Base-by-base conservation (phyloP, 1,140 invertebrate genomes). In the Atopsyche davidsoni region DNA sequence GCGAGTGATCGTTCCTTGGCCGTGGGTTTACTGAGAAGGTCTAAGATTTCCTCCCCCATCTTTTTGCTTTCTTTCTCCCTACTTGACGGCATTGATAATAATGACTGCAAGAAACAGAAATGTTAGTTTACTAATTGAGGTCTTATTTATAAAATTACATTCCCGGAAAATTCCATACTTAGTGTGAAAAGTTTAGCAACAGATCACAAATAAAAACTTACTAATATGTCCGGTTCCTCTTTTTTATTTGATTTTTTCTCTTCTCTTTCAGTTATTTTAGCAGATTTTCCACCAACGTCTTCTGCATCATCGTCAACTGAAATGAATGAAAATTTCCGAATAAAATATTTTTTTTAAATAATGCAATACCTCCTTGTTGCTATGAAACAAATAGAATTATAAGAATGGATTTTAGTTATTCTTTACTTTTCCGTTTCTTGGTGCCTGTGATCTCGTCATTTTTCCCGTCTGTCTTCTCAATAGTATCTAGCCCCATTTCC, bases 1-100 rank as follows among this genome's bases (percentile, higher is more conserved):
- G 92, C 89, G 14, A 98, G 70, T 0, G 87, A 92, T 62, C 87
- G 83, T 68, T 98, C 94, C 73, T 97, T 98, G 1, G 92, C 93
- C 2, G 93, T 96, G 16, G 93, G 93, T 70, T 94, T 94, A 55
- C 90, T 95, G 0, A 98, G 70, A 4, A 98, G 69, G 64, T 96
- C 90, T 51, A 96, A 74, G 48, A 98, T 97, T 71, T 98, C 94
- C 73, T 98, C 94, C 1, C 92, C 92, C 4, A 96, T 80, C 72
- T 93, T 88, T 68, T 97, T 97, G 55, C 83, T 94, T 65, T 96
- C 92, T 66, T 93, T 92, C 66, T 98, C 93, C 62, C 91, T 80
- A 38, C 92, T 92, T 0, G 93, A 96, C 14, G 93, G 89, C 80
- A 93, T 87, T 9, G 91, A 90, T 34, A 98, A 73, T 16, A 98